Evolutionary conservation across 2,113 vertebrate species (phyloP).

Genomic region (Phalacrocorax brasilianus): DNA sequence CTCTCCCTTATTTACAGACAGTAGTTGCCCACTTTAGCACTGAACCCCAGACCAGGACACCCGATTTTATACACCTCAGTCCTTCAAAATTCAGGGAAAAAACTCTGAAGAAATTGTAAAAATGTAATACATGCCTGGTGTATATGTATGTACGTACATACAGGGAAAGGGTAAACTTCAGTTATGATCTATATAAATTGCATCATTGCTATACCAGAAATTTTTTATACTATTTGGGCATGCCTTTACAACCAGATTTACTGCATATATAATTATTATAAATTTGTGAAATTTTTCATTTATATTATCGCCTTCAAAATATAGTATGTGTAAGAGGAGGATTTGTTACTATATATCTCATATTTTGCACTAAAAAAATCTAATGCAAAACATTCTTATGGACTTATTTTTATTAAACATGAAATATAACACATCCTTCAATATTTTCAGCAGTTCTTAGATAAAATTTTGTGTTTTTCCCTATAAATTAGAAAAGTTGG

Average conservation of each 20-base stretch:
- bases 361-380: conserved; percentile 26
- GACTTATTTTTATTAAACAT: conserved; percentile 48
- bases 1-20: background rate
- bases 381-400: conserved; percentile 18
- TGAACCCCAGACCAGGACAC: background rate
- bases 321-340: background rate
- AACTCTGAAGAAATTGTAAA: background rate
- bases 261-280: background rate
- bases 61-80: background rate
- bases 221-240: background rate
- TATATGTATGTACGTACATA: background rate
- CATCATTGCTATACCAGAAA: background rate
- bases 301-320: background rate
- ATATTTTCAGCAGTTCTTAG: background rate
- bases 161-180: background rate
- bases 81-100: background rate
- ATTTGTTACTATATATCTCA: background rate
- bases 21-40: background rate
- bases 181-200: background rate
- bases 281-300: background rate
- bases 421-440: conserved; percentile 40
- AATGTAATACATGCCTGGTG: background rate
- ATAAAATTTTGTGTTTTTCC: conserved; percentile 19
- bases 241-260: conserved; percentile 33
- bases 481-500: conserved; percentile 56